phyloP scores from a whole-genome alignment of 2,797 vertebrate genomes.

The Intellagama lesueurii region DNA sequence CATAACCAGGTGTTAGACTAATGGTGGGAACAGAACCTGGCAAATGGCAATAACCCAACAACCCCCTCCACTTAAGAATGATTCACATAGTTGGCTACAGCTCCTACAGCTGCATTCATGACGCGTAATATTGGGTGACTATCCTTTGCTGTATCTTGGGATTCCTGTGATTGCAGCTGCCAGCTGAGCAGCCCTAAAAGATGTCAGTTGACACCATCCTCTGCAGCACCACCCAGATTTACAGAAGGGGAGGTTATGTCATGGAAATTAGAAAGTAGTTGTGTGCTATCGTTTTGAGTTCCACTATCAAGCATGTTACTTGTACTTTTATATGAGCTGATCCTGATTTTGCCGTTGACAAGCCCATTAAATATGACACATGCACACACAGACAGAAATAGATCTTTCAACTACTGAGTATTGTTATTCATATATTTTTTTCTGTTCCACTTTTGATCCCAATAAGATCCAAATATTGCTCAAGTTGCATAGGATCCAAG shows the following conservation, averaged over 20 bases:
- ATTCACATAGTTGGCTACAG: constrained; percentile 29
- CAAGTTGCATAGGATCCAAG: neutral
- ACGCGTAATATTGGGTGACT: constrained; percentile 31
- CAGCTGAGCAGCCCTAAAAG: constrained; percentile 18
- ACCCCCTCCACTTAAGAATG: constrained; percentile 17
- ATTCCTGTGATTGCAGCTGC: constrained; percentile 39
- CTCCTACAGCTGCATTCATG: constrained; percentile 31
- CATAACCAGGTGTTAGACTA: constrained; percentile 1
- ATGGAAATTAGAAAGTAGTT: neutral
- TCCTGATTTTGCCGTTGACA: neutral
- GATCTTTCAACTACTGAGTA: neutral
- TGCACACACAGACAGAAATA: neutral
- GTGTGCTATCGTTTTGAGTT: neutral
- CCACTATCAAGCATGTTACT: neutral
- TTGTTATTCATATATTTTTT: neutral
- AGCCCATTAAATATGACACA: neutral
- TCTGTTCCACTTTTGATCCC: neutral
- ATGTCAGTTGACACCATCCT: constrained; percentile 7
- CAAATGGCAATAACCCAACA: constrained; percentile 1
- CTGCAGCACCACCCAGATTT: constrained; percentile 9
- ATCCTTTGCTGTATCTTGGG: constrained; percentile 9
- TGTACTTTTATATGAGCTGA: no score
- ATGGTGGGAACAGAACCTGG: constrained; percentile 20
- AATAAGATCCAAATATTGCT: neutral
- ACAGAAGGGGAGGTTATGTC: neutral